Evolutionary conservation across 1,140 invertebrate species (phyloP).

Genomic region (Neotoxoptera formosana): DNA sequence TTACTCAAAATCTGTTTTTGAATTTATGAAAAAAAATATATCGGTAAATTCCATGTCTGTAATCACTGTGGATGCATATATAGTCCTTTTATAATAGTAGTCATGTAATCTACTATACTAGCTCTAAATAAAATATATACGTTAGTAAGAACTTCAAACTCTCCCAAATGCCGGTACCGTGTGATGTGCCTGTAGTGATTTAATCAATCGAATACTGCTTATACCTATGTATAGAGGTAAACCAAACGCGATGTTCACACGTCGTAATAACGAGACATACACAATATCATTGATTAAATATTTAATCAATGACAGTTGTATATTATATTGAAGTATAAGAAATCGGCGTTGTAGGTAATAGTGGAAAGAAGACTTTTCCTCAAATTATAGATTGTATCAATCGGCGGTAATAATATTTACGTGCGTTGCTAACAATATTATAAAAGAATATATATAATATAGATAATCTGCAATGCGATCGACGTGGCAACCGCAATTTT

Average conservation of each 20-base stretch:
- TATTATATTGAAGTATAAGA: too few relatives aligned
- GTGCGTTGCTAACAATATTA: not conserved
- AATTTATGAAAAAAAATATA: not conserved
- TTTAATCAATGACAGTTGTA: not conserved
- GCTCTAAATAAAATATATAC: not conserved
- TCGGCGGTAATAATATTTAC: not conserved
- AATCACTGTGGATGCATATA: too few relatives aligned
- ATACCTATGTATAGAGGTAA: not conserved
- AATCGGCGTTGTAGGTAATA: not conserved
- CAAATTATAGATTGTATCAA: not conserved
- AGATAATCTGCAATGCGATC: not conserved
- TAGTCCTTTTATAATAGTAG: not conserved
- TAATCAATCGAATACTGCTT: not conserved
- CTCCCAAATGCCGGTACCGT: not conserved
- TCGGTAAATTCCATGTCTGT: too few relatives aligned
- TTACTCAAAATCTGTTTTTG: too few relatives aligned
- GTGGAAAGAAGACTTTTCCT: not conserved
- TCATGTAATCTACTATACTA: not conserved
- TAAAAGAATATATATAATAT: too few relatives aligned
- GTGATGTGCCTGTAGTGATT: not conserved
- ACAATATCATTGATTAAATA: not conserved
- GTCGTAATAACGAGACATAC: not conserved
- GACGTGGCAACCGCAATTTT: not conserved
- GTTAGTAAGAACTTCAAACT: not conserved
- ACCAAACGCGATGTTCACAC: too few relatives aligned